These are phyloP conservation scores for Hippasteria phrygiana DNA, from an alignment of 53 echinoderm and acorn worm genomes.

Conservation along the genomic window DNA sequence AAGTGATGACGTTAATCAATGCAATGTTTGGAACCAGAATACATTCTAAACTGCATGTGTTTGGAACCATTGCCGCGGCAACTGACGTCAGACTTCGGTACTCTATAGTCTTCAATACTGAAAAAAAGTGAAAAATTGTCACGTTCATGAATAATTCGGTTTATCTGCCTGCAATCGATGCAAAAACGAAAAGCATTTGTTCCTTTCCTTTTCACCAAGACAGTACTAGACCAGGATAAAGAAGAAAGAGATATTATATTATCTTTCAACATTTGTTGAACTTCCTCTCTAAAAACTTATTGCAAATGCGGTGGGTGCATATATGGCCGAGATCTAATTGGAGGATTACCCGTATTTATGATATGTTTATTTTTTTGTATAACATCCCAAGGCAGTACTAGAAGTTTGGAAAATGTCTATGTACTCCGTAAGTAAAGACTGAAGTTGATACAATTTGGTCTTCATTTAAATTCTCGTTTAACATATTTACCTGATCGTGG, in stretches of 20 bases:
- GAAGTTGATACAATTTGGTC: neutral
- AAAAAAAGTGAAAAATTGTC: constrained; percentile 34
- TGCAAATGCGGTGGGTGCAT: constrained; percentile 12
- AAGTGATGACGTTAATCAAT: no score
- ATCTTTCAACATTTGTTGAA: constrained; percentile 33
- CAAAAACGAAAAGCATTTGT: constrained; percentile 41
- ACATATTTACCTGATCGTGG: constrained; percentile 9
- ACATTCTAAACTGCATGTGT: no score
- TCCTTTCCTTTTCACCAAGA: constrained; percentile 32
- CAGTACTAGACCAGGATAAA: constrained; percentile 33
- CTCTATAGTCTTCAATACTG: constrained; percentile 23
- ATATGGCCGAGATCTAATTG: constrained; percentile 8
- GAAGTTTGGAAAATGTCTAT: neutral
- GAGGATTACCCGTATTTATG: constrained; percentile 15
- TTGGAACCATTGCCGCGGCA: no score
- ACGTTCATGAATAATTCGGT: constrained; percentile 44
- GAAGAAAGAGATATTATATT: constrained; percentile 15
- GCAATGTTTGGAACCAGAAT: no score
- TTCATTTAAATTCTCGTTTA: neutral
- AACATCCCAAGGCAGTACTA: neutral
- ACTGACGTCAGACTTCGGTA: no score
- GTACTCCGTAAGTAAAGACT: neutral
- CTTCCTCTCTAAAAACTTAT: no score
- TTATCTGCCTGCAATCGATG: constrained; percentile 29
- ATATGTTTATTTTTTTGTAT: neutral